A percentile compares a stretch with the other conserved stretches of the same genome.
These are phyloP conservation scores for Drosophila mettleri DNA, from an alignment of 2,888 invertebrate genomes.

Conservation along the genomic window DNA sequence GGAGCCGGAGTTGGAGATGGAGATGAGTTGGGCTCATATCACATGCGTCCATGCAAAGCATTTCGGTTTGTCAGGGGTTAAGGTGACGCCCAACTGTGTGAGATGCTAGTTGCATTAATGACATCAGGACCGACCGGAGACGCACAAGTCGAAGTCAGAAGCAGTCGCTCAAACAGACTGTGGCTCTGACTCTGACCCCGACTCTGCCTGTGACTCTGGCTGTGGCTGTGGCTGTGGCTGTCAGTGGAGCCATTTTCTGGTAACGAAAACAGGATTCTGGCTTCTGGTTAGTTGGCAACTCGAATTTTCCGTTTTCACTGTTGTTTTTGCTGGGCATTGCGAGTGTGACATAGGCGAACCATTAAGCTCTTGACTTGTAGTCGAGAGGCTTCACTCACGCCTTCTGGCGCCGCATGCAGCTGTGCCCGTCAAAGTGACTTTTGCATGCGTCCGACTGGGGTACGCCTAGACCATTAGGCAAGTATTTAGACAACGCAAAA, in stretches of 20 bases:
- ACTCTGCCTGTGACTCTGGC: conserved; percentile 38
- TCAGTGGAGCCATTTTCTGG: conserved; percentile 24
- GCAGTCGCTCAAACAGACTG: conserved; percentile 69
- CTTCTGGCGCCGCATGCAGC: conserved; percentile 24
- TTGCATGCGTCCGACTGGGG: neutral
- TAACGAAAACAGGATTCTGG: conserved; percentile 7
- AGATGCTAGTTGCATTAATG: conserved; percentile 77
- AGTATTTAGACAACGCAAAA: conserved; percentile 3
- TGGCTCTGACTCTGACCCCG: conserved; percentile 38
- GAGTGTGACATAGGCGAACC: conserved; percentile 58
- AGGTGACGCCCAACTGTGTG: conserved; percentile 39
- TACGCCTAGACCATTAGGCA: conserved; percentile 18
- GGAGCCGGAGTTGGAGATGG: neutral
- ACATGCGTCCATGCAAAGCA: conserved; percentile 65
- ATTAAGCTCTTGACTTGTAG: conserved; percentile 69
- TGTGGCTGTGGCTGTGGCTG: conserved; percentile 42
- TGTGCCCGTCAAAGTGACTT: conserved; percentile 38
- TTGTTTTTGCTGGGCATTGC: conserved; percentile 27
- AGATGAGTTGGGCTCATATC: conserved; percentile 43
- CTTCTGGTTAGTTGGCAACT: conserved; percentile 46
- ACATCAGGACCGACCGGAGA: conserved; percentile 51
- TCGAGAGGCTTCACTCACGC: conserved; percentile 13
- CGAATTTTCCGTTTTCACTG: conserved; percentile 36
- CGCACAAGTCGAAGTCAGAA: conserved; percentile 74
- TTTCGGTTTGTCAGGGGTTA: conserved; percentile 37